phyloP scores from a whole-genome alignment of 2,797 vertebrate genomes.

The Hydrophis major region DNA sequence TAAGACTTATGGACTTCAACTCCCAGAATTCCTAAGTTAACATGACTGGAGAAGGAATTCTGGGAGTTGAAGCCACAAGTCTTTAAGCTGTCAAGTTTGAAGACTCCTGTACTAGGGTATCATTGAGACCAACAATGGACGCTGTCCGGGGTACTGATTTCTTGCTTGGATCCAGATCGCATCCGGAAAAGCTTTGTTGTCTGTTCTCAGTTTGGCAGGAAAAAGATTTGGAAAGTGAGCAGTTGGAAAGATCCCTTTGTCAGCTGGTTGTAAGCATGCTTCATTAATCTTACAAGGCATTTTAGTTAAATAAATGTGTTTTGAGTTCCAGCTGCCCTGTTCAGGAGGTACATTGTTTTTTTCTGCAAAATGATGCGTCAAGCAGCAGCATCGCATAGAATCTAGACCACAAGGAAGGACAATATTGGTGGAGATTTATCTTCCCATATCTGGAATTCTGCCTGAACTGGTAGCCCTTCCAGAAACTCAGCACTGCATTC shows the following conservation, averaged over 20 bases:
- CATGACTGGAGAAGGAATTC: too few species aligned
- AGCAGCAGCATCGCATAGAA: constrained; percentile 1
- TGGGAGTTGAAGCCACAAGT: too few species aligned
- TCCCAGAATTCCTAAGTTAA: too few species aligned
- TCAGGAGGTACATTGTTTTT: constrained; percentile 10
- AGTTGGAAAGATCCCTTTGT: constrained; percentile 37
- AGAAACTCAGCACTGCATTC: neutral
- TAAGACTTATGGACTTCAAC: too few species aligned
- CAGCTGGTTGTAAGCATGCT: constrained; percentile 44
- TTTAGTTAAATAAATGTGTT: constrained; percentile 50
- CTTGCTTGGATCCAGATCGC: constrained; percentile 4
- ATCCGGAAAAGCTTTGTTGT: neutral
- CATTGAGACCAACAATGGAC: neutral
- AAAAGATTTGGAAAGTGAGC: neutral
- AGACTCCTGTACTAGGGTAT: neutral
- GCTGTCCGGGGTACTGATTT: neutral
- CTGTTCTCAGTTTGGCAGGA: neutral
- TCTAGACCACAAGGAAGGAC: neutral
- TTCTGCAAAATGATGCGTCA: constrained; percentile 29
- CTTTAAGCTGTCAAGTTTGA: too few species aligned
- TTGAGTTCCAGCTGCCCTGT: constrained; percentile 30
- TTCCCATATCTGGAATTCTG: neutral
- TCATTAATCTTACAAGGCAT: constrained; percentile 51
- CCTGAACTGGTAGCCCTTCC: neutral
- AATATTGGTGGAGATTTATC: neutral